Evolutionary conservation across 2,888 invertebrate species (phyloP).

Genomic region (Cactoblastis cactorum): DNA sequence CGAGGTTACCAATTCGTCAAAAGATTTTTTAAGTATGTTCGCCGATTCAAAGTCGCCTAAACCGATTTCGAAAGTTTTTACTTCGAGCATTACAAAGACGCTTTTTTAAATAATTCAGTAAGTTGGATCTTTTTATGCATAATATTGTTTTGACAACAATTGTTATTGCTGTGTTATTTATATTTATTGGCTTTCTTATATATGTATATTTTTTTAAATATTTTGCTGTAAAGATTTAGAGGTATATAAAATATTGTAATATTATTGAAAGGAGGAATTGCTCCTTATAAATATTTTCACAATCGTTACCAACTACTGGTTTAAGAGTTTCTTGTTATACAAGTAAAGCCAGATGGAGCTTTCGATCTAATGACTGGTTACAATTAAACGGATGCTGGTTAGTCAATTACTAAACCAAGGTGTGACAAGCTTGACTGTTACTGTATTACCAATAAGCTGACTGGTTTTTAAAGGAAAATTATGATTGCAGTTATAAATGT

Average conservation of each 20-base stretch:
- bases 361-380: conserved; percentile 6
- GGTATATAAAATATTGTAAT: no score
- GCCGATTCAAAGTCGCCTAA: no score
- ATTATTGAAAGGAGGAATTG: not conserved
- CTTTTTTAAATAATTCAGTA: no score
- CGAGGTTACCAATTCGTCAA: no score
- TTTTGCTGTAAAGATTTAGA: not conserved
- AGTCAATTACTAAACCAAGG: conserved; percentile 8
- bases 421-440: conserved; percentile 11
- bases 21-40: no score
- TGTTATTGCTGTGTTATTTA: no score
- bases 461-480: conserved; percentile 4
- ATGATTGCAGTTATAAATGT: not conserved
- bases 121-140: no score
- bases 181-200: no score
- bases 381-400: conserved; percentile 4
- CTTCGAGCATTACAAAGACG: no score
- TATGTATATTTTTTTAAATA: no score
- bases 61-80: no score
- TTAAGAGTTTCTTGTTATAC: not conserved
- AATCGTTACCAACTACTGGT: not conserved
- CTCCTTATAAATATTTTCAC: not conserved
- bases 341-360: conserved; percentile 2
- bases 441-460: conserved; percentile 7
- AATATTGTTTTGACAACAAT: no score